Evolutionary conservation across 1,140 invertebrate species (phyloP), one percentile per base, ranked within the genome.

Genomic region (Drosophila melanica): DNA sequence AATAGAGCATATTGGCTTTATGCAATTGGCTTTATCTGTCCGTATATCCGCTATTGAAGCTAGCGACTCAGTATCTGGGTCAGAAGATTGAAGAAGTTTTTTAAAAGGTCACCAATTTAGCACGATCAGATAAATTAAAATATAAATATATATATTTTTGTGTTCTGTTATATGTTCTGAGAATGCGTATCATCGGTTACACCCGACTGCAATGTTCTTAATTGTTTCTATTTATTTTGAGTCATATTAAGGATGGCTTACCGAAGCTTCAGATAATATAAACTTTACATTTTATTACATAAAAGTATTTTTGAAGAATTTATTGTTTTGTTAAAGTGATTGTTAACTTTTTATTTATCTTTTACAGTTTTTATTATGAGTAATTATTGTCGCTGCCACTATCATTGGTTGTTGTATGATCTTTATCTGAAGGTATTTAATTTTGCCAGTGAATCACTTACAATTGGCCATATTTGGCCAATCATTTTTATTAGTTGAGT

Each of bases 391-490:
- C 9, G 12, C 47, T 7, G 14, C 48, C 4, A 54, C 33, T 54
- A n/a, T 3, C 41, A 58, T 30, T 44, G 16, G 23, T 35, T 45
- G 41, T 8, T 11, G 4, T n/a, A 12, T 27, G 30, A 66, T 39
- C 42, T 47, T 57, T 57, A 65, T 55, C 18, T n/a, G 23, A 27
- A 30, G 41, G 3, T 35, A n/a, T 35, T 27, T 35, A 33, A 33
- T 23, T 42, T 50, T 58, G 42, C 23, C 23, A 11, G 44, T 71
- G 68, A 57, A 71, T 51, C 68, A 65, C 42, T 42, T 23, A 33
- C 16, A 41, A 66, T 65, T 42, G 69, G 45, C 63, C 63, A 51
- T 71, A 58, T 37, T 37, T 10, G 62, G 18, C 44, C 68, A 67
- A 67, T 67, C 42, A 54, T 18, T 42, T 57, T 66, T 71, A 66